A percentile compares a stretch with the other conserved stretches of the same genome.
Conservation (phyloP, 2,113 vertebrate genomes). For the Panurus biarmicus region DNA sequence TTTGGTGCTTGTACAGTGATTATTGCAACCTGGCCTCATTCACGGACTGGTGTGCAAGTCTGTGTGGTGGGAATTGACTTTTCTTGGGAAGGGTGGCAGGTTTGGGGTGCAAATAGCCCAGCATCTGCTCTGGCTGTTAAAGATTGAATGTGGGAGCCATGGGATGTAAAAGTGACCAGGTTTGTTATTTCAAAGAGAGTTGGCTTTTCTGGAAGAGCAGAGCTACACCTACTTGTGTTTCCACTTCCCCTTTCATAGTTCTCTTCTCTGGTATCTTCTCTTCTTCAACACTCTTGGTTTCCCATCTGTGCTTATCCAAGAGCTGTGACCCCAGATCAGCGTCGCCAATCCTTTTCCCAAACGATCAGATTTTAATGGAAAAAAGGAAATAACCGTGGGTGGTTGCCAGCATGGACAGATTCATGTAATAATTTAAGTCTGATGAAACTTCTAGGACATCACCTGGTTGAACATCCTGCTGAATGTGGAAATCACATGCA, state of each 20-base stretch:
- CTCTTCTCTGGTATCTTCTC: neutral
- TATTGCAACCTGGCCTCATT: neutral
- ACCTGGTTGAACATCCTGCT: neutral
- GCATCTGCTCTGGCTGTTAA: rapidly evolving
- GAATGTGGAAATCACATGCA: rapidly evolving
- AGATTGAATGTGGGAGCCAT: neutral
- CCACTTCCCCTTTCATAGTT: neutral
- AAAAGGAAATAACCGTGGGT: neutral
- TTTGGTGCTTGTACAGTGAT: neutral
- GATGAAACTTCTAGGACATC: neutral
- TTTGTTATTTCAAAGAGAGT: neutral
- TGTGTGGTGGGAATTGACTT: neutral
- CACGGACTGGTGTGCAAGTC: rapidly evolving
- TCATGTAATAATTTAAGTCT: neutral
- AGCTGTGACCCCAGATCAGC: neutral
- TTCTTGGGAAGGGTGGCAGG: neutral
- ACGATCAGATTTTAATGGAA: neutral
- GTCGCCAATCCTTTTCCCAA: neutral
- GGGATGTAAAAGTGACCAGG: neutral
- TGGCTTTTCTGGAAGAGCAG: neutral
- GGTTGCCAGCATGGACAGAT: neutral
- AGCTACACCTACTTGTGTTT: neutral
- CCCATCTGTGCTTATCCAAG: neutral
- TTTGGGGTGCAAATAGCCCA: neutral
- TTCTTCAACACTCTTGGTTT: neutral